A percentile compares a stretch with the other conserved stretches of the same genome.
Evolutionary conservation across 1,140 invertebrate species (phyloP).

Genomic region (Cardiocondyla obscurior): DNA sequence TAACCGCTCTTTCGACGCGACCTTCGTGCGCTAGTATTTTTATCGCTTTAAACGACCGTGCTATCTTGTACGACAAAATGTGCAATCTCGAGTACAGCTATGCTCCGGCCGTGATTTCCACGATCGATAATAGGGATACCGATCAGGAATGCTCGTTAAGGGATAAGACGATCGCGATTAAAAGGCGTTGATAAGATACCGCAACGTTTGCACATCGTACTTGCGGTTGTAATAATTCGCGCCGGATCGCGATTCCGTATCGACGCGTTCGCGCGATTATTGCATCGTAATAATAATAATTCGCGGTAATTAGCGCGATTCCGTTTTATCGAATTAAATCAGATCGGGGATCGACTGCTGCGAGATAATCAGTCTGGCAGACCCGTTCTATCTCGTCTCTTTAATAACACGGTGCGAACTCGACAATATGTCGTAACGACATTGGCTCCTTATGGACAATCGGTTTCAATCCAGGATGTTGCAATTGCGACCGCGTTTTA

Average conservation of each 20-base stretch:
- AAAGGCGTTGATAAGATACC: not conserved
- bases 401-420: conserved; percentile 14
- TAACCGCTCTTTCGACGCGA: not conserved
- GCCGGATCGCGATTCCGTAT: not conserved
- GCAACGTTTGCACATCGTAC: conserved; percentile 3
- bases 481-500: conserved; percentile 30
- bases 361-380: not conserved
- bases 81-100: conserved; percentile 42
- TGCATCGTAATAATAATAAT: conserved; percentile 35
- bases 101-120: conserved; percentile 59
- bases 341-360: not conserved
- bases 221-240: conserved; percentile 16
- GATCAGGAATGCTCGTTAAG: conserved; percentile 62
- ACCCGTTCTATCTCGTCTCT: not conserved
- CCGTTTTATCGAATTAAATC: conserved; percentile 10
- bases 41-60: not conserved
- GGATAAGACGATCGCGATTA: conserved; percentile 52
- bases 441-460: conserved; percentile 32
- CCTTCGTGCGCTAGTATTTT: not conserved
- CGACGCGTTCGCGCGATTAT: conserved; percentile 1
- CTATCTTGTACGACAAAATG: conserved; percentile 22
- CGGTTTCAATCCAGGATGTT: not conserved
- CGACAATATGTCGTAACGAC: conserved; percentile 22
- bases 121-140: conserved; percentile 66
- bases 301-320: conserved; percentile 38